Evolutionary conservation across 1,140 invertebrate genomes (phyloP), one percentile per base, ranked within the genome.

Genomic region (Atta cephalotes): DNA sequence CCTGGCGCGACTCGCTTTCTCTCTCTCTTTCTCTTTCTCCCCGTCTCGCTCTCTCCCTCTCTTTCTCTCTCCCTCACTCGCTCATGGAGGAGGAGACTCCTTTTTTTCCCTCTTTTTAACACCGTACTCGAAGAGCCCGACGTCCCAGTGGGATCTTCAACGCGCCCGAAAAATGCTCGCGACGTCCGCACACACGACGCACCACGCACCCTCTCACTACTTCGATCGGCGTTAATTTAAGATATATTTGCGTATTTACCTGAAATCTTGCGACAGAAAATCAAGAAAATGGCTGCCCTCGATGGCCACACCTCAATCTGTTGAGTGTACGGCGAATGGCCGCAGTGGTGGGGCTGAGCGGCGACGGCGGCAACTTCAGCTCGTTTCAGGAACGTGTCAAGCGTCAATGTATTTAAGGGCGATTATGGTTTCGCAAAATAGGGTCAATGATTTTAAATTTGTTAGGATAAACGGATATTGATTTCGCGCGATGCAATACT

Each of bases 271-370:
- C 94, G 94, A 94, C 94, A 94, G 94, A 95, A 93, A 95, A 94
- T 93, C 93, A 93, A 95, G 94, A 95, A 95, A 95, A 95, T 95
- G 95, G 95, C 95, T 95, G 94, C 94, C 94, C 92, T 95, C 94
- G 92, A 92, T 94, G 93, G 94, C 94, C 95, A 95, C 94, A 95
- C 94, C 95, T 95, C 94, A 94, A 95, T 95, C 94, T 94, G 94
- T 95, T 94, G 93, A 94, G 56, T 45, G 56, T 58, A 31, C 56
- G 56, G 56, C 72, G 10, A 39, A 58, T n/a, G 72, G 31, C 35
- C 53, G 18, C 10, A 12, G 56, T 60, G 56, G 56, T 60, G n/a
- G 31, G 49, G 21, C 65, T 10, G 72, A 76, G 5, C 49, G 25
- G 45, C 68, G 28, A n/a, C 77, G 18, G 21, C 35, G 53, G 25